Evolutionary conservation across 2,113 vertebrate species (phyloP), one percentile per base, ranked within the genome.

Genomic region (Mugil cephalus): DNA sequence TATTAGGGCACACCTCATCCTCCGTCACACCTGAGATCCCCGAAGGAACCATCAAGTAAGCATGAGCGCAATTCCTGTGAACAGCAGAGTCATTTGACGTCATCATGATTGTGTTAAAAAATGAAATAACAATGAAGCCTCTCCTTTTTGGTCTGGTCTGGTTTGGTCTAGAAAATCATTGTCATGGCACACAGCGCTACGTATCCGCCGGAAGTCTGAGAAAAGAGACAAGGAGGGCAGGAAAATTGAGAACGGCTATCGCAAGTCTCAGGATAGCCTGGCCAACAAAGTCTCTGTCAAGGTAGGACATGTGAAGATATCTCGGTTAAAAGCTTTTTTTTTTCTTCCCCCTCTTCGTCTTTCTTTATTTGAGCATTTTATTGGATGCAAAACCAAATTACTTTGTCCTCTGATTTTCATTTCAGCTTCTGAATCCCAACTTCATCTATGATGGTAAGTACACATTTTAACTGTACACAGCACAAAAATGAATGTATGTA

Each of bases 161-260:
- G 8, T 9, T 60, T 67, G 19, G n/a, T 67, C 35, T 59, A 99
- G 98, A 94, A 99, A 99, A 94, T 97, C 97, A 89, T 94, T 96
- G n/a, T 98, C 98, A 93, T 99, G 98, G 98, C 98, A 99, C 93
- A 97, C 98, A 92, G 96, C 98, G 72, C 96, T 99, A 87, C 97
- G 97, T 77, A 95, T 99, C 93, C 96, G 96, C 83, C 95, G 97
- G 86, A 99, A 98, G 94, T 97, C 96, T 89, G 98, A 98, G 92
- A 99, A 97, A 93, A 97, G 96, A 95, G 97, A 98, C 88, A 99
- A 94, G 58, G 94, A 95, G 10, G 83, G 88, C 45, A 93, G 87
- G 59, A 95, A 94, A 93, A 86, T 98, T 77, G 97, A 99, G 88
- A 99, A 99, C 2, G 97, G 97, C 63, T 98, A 97, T 85, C 95